Evolutionary conservation across 2,113 vertebrate genomes (phyloP), one percentile per base, ranked within the genome.

Genomic region (Pterocles burchelli): DNA sequence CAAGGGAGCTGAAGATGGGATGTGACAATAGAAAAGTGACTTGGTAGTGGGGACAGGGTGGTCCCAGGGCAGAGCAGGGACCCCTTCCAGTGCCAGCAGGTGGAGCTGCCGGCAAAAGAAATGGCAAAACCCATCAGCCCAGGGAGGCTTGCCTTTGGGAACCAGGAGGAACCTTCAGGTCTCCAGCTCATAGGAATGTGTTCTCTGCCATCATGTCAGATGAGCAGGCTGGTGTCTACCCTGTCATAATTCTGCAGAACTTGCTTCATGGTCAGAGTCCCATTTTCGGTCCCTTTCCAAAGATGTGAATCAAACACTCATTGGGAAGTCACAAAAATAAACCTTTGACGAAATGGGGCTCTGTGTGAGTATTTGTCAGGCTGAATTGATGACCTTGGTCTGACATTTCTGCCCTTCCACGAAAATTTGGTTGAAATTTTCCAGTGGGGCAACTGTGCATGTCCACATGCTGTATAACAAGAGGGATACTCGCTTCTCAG

Each of bases 81-180:
- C 41, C 63, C 5, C 10, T 73, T 28, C 17, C 51, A 7, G 61
- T 71, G 86, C 93, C 96, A 91, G 72, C 94, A 96, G 96, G 89
- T 96, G 96, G 96, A 97, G 95, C 94, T 96, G 89, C 90, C 2
- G 3, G 34, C 91, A 71, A 87, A 45, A 86, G 75, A 87, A 92
- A 95, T 29, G 3, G 13, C 57, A 41, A 48, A 90, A 43, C 57
- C n/a, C 43, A 43, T 34, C 49, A 24, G 4, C 10, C 3, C 46
- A 4, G 48, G 59, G 45, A 52, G 54, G 5, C 38, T 70, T 33
- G 11, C 41, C 41, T 41, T 41, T 13, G 14, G 41, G 41, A 41
- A 41, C 41, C 41, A 41, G 41, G 41, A 41, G 41, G 41, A 41
- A 41, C 71, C 48, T 67, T 61, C 72, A 62, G 80, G 17, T 29